phyloP scores from a whole-genome alignment of 2,797 vertebrate species.

The Sandelia bainsii region DNA sequence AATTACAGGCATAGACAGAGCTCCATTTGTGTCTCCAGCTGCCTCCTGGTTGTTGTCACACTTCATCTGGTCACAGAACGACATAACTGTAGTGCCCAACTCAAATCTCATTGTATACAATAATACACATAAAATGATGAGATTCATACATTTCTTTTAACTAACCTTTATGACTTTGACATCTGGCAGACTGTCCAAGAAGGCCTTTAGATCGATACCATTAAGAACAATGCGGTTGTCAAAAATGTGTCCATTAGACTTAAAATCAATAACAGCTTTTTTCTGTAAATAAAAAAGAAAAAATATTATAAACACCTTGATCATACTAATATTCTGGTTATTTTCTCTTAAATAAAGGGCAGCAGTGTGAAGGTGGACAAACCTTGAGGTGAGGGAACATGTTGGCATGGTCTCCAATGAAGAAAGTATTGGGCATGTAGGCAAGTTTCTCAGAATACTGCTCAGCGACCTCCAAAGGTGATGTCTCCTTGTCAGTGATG shows the following conservation, averaged over 20 bases:
- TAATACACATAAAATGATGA: not conserved
- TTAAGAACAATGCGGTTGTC: conserved; percentile 99
- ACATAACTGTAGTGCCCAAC: not conserved
- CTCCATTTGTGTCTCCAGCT: conserved; percentile 86
- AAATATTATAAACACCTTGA: not conserved
- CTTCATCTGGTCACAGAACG: conserved; percentile 88
- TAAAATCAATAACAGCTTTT: conserved; percentile 99
- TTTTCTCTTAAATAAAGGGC: not conserved
- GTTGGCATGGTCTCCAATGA: conserved; percentile 98
- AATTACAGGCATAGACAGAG: conserved; percentile 97
- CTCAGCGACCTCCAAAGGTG: conserved; percentile 93
- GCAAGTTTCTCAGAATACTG: conserved; percentile 99
- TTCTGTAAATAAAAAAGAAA: conserved; percentile 83
- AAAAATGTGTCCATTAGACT: conserved; percentile 98
- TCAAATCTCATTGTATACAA: not conserved
- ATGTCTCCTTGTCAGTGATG: conserved; percentile 96
- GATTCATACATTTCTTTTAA: not conserved
- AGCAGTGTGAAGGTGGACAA: conserved; percentile 34
- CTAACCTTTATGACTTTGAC: conserved; percentile 98
- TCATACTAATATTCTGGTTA: accelerated
- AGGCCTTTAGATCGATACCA: conserved; percentile 97
- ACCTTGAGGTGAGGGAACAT: conserved; percentile 99
- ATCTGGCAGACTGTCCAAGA: conserved; percentile 97
- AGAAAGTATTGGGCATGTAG: conserved; percentile 98
- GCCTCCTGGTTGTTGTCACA: conserved; percentile 92